Base-by-base conservation (phyloP, 2,888 invertebrate genomes). In the Cryptops parisi region DNA sequence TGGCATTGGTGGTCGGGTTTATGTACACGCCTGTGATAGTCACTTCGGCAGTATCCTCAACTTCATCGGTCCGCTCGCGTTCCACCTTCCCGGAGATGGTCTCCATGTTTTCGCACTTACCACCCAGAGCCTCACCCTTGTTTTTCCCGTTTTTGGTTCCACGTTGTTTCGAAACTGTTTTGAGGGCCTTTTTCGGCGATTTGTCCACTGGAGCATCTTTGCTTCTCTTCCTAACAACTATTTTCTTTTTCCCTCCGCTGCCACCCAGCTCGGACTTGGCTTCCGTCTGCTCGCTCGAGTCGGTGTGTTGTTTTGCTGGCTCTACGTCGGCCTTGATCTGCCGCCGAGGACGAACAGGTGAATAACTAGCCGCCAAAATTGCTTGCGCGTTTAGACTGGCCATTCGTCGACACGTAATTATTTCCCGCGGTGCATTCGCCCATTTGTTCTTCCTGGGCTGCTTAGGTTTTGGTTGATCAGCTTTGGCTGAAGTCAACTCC, bases 321-420 rank as follows among this genome's bases (percentile, higher is more conserved):
- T 75, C 72, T 45, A 58, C 63, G 68, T n/a, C 75, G 77, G 40
- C 54, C 43, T 27, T 54, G 41, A 24, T 49, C 47, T 15, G 56
- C 38, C 48, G 53, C 41, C 44, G 57, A 39, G 46, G 54, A 6
- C 54, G 52, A 40, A 63, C 62, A 9, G 55, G 48, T 12, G 57
- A 53, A 53, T 89, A 89, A 59, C 86, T 87, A 21, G 89, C 89
- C 0, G 88, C 87, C 59, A 90, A 74, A 63, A 90, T 89, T 21
- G 90, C 90, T 33, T 84, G 82, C 15, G 90, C 90, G 68, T 90
- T 90, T 26, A 90, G 72, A 65, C 87, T 87, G 21, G 90, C 90
- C 88, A 90, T 88, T 26, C 90, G 77, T 66, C 89, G 90, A 60
- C 84, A 78, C 17, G 84, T 84, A 47, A 87, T 46, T 17, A 47